These are phyloP conservation scores for Heliconius ethilla DNA, from an alignment of 2,888 invertebrate species.

Conservation along the genomic window DNA sequence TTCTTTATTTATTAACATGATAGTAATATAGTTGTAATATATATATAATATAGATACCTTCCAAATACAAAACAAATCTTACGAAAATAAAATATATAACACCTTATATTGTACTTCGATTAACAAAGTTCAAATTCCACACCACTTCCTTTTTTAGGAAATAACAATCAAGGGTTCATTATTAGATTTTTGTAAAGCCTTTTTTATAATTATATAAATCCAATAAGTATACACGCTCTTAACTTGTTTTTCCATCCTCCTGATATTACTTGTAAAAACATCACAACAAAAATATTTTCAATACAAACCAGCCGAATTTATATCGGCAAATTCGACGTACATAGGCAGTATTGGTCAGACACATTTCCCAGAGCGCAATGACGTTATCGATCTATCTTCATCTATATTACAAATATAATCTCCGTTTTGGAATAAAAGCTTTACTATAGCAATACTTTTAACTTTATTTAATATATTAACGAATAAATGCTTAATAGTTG, in stretches of 20 bases:
- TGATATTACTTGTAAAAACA: not conserved
- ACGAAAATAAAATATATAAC: too few species aligned
- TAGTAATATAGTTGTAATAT: not conserved
- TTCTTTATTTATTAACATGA: not conserved
- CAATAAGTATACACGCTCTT: not conserved
- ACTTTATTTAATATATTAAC: not conserved
- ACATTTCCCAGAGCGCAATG: constrained; percentile 21
- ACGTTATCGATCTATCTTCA: constrained; percentile 16
- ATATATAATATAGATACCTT: too few species aligned
- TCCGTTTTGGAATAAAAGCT: not conserved
- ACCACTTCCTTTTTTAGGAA: not conserved
- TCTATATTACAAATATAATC: constrained; percentile 21
- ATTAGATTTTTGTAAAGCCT: not conserved
- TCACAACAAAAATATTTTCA: constrained; percentile 7
- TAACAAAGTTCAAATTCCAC: not conserved
- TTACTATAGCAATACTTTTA: not conserved
- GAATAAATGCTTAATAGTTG: constrained; percentile 4
- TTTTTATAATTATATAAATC: not conserved
- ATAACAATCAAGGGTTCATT: not conserved
- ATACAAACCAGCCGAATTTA: not conserved
- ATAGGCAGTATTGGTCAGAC: constrained; percentile 15
- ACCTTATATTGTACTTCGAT: not conserved
- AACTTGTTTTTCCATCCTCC: not conserved
- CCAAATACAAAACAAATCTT: not conserved
- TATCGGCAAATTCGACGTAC: not conserved